These are phyloP conservation scores for Oegoconia quadripuncta DNA, from an alignment of 2,888 invertebrate genomes.

Conservation along the genomic window DNA sequence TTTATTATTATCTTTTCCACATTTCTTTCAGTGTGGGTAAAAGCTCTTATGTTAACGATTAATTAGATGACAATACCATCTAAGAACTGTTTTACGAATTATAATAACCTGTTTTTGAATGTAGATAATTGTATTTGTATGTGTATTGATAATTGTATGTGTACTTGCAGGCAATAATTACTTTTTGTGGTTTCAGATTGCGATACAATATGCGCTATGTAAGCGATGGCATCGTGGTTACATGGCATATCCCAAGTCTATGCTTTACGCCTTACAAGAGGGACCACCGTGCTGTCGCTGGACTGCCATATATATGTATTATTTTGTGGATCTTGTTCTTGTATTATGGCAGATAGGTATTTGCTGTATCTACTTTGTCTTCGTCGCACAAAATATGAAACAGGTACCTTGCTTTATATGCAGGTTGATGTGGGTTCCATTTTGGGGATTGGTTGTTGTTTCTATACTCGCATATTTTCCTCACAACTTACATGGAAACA, in stretches of 20 bases:
- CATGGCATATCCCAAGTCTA: slow-evolving; percentile 87
- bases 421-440: not conserved
- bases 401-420: slow-evolving; percentile 71
- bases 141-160: no score
- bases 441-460: not conserved
- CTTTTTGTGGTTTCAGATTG: slow-evolving; percentile 50
- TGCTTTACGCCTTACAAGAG: slow-evolving; percentile 82
- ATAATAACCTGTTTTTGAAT: not conserved
- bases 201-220: slow-evolving; percentile 77
- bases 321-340: slow-evolving; percentile 80
- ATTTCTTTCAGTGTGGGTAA: no score
- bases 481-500: no score
- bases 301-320: slow-evolving; percentile 66
- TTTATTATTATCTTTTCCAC: no score
- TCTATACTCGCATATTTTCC: not conserved
- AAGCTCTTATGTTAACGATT: no score
- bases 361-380: slow-evolving; percentile 92
- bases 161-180: not conserved
- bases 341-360: slow-evolving; percentile 92
- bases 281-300: slow-evolving; percentile 80
- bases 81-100: no score
- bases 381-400: slow-evolving; percentile 84
- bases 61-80: no score
- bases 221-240: slow-evolving; percentile 73
- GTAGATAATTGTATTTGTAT: not conserved